Percentiles rank a stretch among this genome's conserved stretches.
These are phyloP conservation scores for Apostichopus parvimensis DNA, from an alignment of 35 echinoderm and acorn worm genomes.

Conservation along the genomic window DNA sequence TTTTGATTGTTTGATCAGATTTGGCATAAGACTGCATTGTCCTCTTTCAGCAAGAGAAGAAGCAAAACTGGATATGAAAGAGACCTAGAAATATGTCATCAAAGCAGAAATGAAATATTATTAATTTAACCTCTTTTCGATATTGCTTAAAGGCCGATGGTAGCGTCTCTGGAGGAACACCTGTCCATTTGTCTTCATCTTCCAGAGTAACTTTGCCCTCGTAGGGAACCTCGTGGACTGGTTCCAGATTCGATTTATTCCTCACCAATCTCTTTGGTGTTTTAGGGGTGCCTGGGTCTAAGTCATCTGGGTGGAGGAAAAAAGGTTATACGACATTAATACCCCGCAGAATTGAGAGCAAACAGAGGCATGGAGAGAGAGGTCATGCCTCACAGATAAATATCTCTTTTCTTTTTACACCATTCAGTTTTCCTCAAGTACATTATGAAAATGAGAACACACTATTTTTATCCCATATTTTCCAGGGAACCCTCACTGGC, in stretches of 20 bases:
- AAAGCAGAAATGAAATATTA: neutral
- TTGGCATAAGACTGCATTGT: no score
- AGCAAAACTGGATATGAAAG: no score
- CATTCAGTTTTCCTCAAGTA: no score
- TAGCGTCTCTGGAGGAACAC: constrained; percentile 77
- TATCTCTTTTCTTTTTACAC: no score
- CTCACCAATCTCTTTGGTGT: constrained; percentile 73
- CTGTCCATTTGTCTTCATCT: constrained; percentile 87
- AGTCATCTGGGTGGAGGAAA: neutral
- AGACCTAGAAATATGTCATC: neutral
- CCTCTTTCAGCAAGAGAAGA: no score
- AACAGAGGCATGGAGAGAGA: no score
- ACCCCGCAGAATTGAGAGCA: no score
- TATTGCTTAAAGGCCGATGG: constrained; percentile 97
- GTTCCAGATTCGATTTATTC: constrained; percentile 86
- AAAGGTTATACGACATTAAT: neutral
- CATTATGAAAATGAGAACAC: no score
- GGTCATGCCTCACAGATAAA: no score
- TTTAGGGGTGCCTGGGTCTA: constrained; percentile 13
- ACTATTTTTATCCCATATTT: no score
- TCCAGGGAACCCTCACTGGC: no score
- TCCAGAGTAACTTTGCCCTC: constrained; percentile 90
- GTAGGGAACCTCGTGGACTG: constrained; percentile 90
- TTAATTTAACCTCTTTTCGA: constrained; percentile 78
- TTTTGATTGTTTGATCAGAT: no score